These are phyloP conservation scores for Drosophila pegasa DNA, from an alignment of 2,888 invertebrate species.

Conservation along the genomic window DNA sequence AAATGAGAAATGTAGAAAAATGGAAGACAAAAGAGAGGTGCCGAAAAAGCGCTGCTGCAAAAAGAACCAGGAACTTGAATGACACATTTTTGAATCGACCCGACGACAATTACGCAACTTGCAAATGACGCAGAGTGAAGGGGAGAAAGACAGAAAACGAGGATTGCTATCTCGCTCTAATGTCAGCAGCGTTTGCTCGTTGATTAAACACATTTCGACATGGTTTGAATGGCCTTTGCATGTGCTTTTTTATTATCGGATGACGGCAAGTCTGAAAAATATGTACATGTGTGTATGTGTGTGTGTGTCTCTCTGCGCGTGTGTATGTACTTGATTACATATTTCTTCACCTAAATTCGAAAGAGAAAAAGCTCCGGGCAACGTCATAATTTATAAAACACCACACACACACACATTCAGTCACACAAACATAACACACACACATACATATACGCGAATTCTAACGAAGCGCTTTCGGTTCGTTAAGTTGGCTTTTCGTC, in stretches of 20 bases:
- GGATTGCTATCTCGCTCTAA: slow-evolving; percentile 44
- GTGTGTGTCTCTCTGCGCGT: slow-evolving; percentile 21
- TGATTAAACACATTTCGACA: slow-evolving; percentile 52
- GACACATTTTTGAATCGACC: slow-evolving; percentile 77
- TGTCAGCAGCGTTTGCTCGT: slow-evolving; percentile 10
- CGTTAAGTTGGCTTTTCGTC: slow-evolving; percentile 61
- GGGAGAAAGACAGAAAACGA: slow-evolving; percentile 17
- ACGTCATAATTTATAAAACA: slow-evolving; percentile 78
- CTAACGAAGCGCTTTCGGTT: slow-evolving; percentile 71
- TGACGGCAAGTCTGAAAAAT: slow-evolving; percentile 65
- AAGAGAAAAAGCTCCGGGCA: slow-evolving; percentile 62
- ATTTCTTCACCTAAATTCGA: slow-evolving; percentile 63
- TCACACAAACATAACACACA: slow-evolving; percentile 22
- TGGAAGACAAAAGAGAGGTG: slow-evolving; percentile 9
- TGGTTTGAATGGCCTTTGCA: slow-evolving; percentile 66
- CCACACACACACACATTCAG: slow-evolving; percentile 25
- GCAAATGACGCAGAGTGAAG: slow-evolving; percentile 64
- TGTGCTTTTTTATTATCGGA: slow-evolving; percentile 74
- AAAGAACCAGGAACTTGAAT: slow-evolving; percentile 70
- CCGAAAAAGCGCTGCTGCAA: slow-evolving; percentile 21
- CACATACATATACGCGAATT: slow-evolving; percentile 45
- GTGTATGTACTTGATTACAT: slow-evolving; percentile 48
- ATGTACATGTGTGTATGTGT: slow-evolving; percentile 42
- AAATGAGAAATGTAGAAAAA: slow-evolving; percentile 6
- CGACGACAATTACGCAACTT: slow-evolving; percentile 76